phyloP scores from a whole-genome alignment of 2,113 vertebrate genomes.

The Spilogale gracilis region DNA sequence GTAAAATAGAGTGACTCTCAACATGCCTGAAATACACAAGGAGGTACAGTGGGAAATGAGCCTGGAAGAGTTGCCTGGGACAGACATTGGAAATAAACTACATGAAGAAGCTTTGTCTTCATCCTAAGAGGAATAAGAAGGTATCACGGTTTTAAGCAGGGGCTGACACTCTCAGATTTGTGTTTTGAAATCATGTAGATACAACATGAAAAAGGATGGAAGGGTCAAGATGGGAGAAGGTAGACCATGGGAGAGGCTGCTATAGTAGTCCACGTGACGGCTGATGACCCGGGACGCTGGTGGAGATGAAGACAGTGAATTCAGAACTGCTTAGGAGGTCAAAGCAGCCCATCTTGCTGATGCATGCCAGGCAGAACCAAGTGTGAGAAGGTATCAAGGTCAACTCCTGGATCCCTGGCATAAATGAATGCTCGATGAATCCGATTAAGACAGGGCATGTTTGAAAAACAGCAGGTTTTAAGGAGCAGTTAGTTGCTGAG shows the following conservation, averaged over 20 bases:
- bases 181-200: not conserved
- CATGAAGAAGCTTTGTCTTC: not conserved
- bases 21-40: not conserved
- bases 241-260: not conserved
- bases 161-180: not conserved
- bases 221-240: not conserved
- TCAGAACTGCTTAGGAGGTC: not conserved
- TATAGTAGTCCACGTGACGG: accelerated
- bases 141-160: not conserved
- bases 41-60: not conserved
- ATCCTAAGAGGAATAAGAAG: not conserved
- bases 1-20: not conserved
- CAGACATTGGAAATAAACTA: not conserved
- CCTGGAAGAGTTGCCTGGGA: not conserved
- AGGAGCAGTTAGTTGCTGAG: not conserved
- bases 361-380: not conserved
- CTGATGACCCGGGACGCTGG: not conserved
- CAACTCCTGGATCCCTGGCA: not conserved
- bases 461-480: not conserved
- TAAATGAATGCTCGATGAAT: not conserved
- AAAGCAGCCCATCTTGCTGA: not conserved
- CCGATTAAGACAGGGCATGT: no score
- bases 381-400: not conserved
- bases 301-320: not conserved
- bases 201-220: not conserved